Conservation (phyloP, 1,140 invertebrate species). For the Aphelenchoides besseyi region DNA sequence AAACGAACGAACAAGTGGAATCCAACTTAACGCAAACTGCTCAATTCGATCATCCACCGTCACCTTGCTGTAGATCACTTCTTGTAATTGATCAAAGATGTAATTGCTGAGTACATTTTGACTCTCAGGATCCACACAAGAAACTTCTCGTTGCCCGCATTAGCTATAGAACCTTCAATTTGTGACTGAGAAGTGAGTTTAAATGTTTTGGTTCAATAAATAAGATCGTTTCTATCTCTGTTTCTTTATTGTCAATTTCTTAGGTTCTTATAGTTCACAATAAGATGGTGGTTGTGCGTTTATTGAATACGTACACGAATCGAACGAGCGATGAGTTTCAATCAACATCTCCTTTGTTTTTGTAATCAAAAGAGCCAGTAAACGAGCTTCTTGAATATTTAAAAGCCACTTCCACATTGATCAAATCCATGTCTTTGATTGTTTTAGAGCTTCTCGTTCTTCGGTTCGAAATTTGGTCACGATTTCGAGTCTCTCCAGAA, state of each 20-base stretch:
- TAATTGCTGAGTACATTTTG: too few relatives aligned
- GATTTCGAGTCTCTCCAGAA: neutral
- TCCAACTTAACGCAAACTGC: too few relatives aligned
- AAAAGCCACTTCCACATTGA: too few relatives aligned
- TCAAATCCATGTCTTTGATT: too few relatives aligned
- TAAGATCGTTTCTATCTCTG: slow-evolving; percentile 69
- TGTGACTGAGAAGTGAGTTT: slow-evolving; percentile 92
- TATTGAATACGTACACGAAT: slow-evolving; percentile 97
- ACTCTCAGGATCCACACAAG: slow-evolving; percentile 90
- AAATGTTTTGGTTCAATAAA: slow-evolving; percentile 96
- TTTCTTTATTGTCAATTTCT: slow-evolving; percentile 62
- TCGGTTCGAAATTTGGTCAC: neutral
- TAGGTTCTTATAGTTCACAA: slow-evolving; percentile 83
- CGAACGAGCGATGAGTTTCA: slow-evolving; percentile 96
- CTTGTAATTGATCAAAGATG: too few relatives aligned
- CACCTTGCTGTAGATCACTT: too few relatives aligned
- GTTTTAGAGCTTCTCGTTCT: too few relatives aligned
- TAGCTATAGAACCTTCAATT: slow-evolving; percentile 97
- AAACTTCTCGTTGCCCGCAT: slow-evolving; percentile 95
- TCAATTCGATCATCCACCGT: neutral
- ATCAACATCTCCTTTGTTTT: neutral
- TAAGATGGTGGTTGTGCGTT: slow-evolving; percentile 91
- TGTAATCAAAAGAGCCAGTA: too few relatives aligned
- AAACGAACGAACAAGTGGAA: too few relatives aligned
- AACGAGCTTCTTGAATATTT: too few relatives aligned